phyloP scores from a whole-genome alignment of 2,113 vertebrate genomes.

The Mustela nigripes region DNA sequence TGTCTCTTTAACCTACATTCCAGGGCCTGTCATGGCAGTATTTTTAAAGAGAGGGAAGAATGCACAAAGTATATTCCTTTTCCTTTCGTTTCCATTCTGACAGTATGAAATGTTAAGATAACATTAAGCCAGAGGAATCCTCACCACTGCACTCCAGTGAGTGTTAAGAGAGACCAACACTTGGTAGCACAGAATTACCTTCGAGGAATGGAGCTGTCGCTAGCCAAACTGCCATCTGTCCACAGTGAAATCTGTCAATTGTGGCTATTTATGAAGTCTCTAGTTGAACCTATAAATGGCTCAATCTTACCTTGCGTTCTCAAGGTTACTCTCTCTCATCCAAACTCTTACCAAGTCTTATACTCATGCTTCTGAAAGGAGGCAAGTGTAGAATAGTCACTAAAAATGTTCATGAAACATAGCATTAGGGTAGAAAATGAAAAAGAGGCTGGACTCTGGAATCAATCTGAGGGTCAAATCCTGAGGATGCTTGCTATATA shows the following conservation, averaged over 20 bases:
- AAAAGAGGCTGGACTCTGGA: not conserved
- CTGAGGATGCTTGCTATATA: not conserved
- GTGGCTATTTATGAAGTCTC: conserved; percentile 83
- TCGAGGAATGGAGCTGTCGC: conserved; percentile 68
- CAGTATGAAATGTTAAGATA: conserved; percentile 47
- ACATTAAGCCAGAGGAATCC: conserved; percentile 37
- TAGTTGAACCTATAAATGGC: conserved; percentile 80
- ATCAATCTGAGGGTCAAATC: not conserved
- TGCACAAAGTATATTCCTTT: not conserved
- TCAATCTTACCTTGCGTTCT: conserved; percentile 68
- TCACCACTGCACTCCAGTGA: not conserved
- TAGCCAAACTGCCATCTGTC: conserved; percentile 87
- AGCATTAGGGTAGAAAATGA: not conserved
- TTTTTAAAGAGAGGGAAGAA: conserved; percentile 39
- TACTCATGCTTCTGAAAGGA: conserved; percentile 6
- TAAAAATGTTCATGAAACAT: not conserved
- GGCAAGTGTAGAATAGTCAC: not conserved
- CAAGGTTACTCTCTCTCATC: not conserved
- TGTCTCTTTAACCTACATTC: conserved; percentile 27
- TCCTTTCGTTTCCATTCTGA: conserved; percentile 40
- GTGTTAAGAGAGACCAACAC: not conserved
- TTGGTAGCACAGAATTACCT: conserved; percentile 63
- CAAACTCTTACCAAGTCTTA: not conserved
- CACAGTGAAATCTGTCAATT: conserved; percentile 84
- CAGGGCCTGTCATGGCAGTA: not conserved